Conservation (phyloP, 2,113 vertebrate species). For the Elachura formosa region DNA sequence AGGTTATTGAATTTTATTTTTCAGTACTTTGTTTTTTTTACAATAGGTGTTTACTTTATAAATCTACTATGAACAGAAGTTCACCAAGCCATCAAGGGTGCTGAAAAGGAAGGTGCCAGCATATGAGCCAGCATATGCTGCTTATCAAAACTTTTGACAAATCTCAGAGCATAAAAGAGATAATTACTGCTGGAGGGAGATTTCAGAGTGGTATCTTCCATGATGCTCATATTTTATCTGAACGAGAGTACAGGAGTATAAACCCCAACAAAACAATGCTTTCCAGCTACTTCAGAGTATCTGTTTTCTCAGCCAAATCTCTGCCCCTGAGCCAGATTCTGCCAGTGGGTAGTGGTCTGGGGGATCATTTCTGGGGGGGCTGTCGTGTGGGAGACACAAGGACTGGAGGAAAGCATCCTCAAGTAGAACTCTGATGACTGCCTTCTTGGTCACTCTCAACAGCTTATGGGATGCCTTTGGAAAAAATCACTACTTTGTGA, state of each 20-base stretch:
- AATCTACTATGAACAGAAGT: neutral
- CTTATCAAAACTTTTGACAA: neutral
- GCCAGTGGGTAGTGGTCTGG: neutral
- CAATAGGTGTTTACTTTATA: neutral
- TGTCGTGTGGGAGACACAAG: neutral
- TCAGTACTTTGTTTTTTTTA: neutral
- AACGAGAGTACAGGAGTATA: neutral
- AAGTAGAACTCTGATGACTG: neutral
- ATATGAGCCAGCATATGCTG: neutral
- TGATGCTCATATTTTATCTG: neutral
- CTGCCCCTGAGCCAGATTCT: neutral
- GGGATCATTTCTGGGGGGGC: neutral
- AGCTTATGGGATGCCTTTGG: neutral
- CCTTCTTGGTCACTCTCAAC: neutral
- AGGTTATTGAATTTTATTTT: neutral
- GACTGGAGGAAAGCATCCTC: neutral
- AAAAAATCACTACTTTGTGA: neutral
- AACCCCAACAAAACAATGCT: neutral
- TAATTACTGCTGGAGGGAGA: neutral
- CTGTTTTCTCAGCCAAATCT: accelerated
- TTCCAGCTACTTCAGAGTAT: neutral
- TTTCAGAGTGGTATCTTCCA: neutral
- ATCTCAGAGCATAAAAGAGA: neutral
- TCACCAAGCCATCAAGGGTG: neutral
- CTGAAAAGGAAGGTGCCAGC: neutral